Evolutionary conservation across 2,113 vertebrate genomes (phyloP).

Genomic region (Poeciliopsis prolifica): DNA sequence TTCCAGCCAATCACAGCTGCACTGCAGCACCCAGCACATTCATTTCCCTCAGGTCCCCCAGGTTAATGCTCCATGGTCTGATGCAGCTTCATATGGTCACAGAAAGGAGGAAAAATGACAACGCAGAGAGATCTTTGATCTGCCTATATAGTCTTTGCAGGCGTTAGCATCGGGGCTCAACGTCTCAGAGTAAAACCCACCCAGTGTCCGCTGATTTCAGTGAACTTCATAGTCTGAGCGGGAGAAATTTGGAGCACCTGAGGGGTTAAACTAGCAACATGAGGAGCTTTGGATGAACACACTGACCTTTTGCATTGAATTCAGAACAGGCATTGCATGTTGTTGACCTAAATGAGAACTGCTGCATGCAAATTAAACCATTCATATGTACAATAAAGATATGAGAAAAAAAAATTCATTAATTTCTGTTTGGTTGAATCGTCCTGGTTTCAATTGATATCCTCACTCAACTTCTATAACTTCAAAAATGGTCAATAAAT

Average conservation of each 20-base stretch:
- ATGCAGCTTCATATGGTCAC: conserved; percentile 13
- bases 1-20: conserved; percentile 11
- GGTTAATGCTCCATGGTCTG: conserved; percentile 56
- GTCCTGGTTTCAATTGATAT: not conserved
- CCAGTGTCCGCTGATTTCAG: not conserved
- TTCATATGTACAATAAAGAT: not conserved
- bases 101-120: not conserved
- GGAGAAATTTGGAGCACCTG: not conserved
- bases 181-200: not conserved
- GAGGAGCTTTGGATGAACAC: not conserved
- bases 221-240: not conserved
- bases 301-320: conserved; percentile 5
- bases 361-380: conserved; percentile 1
- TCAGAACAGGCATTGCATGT: not conserved
- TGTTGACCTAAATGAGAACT: not conserved
- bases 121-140: not conserved
- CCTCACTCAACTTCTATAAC: not conserved
- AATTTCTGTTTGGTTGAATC: not conserved
- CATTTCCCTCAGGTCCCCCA: conserved; percentile 45
- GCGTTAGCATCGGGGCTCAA: too few relatives aligned
- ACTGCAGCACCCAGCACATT: conserved; percentile 38
- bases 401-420: too few relatives aligned
- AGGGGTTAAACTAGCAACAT: not conserved
- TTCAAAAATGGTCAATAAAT: not conserved
- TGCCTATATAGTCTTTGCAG: not conserved